Base-by-base conservation (phyloP, 2,113 vertebrate species). In the Gavia stellata region DNA sequence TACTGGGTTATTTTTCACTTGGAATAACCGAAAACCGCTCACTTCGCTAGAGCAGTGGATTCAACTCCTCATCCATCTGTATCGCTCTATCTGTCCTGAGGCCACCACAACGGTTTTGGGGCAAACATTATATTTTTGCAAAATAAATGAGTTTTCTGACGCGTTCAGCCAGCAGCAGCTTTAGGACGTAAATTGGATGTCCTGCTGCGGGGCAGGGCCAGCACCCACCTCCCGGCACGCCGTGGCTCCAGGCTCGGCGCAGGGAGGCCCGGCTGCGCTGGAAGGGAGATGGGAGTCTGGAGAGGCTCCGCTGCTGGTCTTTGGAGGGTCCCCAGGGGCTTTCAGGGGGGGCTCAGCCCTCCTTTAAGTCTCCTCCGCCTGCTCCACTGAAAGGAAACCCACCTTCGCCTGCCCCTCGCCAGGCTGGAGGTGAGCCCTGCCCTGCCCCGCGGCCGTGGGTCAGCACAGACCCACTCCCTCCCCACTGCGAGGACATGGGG, bases 11-110 rank as follows among this genome's bases (percentile, higher is more conserved):
- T 55, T 50, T 72, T 24, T 78, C 50, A 20, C 61, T 20, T 14
- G 56, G 21, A 29, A 26, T 52, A 33, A 17, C 7, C 1, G 3
- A 38, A 10, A 24, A 4, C 17, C 0, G 0, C 55, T 74, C 0
- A 0, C 58, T 49, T 50, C 4, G 0, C 65, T 45, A 19, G 19
- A 72, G 47, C 20, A 5, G 8, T 34, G 10, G 50, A 44, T 17
- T 21, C 24, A 25, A 1, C 52, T 44, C 47, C 62, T 52, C 31
- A 33, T 15, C 59, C 7, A 0, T 16, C 34, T 7, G 21, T 20
- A 23, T 18, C 4, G 0, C 23, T 6, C 19, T 5, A 4, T 7
- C 70, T 61, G 56, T 23, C 71, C 58, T 2, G 15, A 55, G 45
- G 59, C 62, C 24, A 12, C 71, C 17, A 7, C 44, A 33, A 31